A percentile compares a stretch with the other conserved stretches of the same genome.
Conservation (phyloP, 1,140 invertebrate species). For the Hypothenemus hampei region DNA sequence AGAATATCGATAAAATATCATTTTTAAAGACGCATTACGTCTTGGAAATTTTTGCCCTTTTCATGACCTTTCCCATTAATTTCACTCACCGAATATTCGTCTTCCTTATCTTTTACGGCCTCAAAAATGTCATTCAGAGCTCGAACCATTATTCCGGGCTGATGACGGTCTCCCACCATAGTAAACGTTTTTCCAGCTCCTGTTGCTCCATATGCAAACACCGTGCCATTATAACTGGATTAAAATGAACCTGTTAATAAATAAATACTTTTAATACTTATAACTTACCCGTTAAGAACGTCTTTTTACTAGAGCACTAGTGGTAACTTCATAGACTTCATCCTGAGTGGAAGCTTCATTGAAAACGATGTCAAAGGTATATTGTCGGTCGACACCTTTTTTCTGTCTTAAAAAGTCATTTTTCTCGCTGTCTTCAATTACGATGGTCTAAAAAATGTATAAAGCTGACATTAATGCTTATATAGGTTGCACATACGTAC, state of each 20-base stretch:
- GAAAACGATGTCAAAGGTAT: constrained; percentile 84
- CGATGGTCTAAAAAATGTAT: constrained; percentile 56
- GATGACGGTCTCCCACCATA: constrained; percentile 70
- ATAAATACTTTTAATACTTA: background rate
- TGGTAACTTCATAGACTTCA: constrained; percentile 78
- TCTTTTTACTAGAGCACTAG: constrained; percentile 79
- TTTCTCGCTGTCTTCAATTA: constrained; percentile 58
- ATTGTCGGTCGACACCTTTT: constrained; percentile 63
- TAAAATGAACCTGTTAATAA: background rate
- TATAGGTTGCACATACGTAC: too few relatives aligned
- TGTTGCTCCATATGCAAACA: constrained; percentile 96
- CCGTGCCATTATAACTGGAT: constrained; percentile 79
- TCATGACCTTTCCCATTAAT: background rate
- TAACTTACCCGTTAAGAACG: constrained; percentile 67
- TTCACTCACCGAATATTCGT: constrained; percentile 54
- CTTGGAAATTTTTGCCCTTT: background rate
- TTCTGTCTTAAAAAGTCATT: constrained; percentile 60
- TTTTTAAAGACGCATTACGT: too few relatives aligned
- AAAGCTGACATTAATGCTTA: too few relatives aligned
- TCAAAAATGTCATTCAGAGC: constrained; percentile 81
- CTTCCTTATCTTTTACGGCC: constrained; percentile 53
- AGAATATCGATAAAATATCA: too few relatives aligned
- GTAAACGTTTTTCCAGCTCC: constrained; percentile 90
- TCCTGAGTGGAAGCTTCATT: constrained; percentile 68
- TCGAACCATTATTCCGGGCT: constrained; percentile 83